Percentiles rank a stretch among this genome's conserved stretches.
phyloP scores from a whole-genome alignment of 2,888 invertebrate genomes.

The Lapara coniferarum region DNA sequence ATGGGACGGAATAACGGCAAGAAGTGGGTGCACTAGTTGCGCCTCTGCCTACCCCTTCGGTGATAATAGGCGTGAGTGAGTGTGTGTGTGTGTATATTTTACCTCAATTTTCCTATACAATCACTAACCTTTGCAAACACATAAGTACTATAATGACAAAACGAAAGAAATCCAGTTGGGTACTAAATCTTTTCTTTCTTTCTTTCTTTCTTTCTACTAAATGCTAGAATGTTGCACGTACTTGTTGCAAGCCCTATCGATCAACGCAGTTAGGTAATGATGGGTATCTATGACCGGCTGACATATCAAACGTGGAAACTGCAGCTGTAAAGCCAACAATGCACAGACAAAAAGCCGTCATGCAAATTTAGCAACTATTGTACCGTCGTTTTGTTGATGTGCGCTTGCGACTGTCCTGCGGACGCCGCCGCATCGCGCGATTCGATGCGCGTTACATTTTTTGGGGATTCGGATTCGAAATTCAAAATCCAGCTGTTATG shows the following conservation, averaged over 20 bases:
- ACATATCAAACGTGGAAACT: slow-evolving; percentile 24
- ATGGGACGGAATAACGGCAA: too few relatives aligned
- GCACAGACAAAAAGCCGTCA: slow-evolving; percentile 79
- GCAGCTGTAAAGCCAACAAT: slow-evolving; percentile 76
- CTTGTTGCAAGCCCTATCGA: slow-evolving; percentile 7
- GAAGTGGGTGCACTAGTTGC: too few relatives aligned
- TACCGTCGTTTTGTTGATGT: slow-evolving; percentile 66
- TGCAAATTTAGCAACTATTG: slow-evolving; percentile 80
- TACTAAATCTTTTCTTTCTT: too few relatives aligned
- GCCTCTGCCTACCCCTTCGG: too few relatives aligned
- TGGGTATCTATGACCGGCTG: slow-evolving; percentile 21
- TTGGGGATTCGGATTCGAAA: slow-evolving; percentile 59
- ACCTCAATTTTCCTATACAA: too few relatives aligned
- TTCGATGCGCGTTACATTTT: slow-evolving; percentile 70
- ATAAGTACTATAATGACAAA: neutral
- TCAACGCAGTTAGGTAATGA: slow-evolving; percentile 15
- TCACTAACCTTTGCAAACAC: too few relatives aligned
- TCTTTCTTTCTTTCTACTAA: too few relatives aligned
- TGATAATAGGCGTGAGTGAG: too few relatives aligned
- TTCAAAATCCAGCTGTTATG: slow-evolving; percentile 64
- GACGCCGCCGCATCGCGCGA: slow-evolving; percentile 52
- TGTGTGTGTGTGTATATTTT: too few relatives aligned
- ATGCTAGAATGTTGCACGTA: neutral
- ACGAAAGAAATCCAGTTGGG: neutral
- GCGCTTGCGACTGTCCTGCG: slow-evolving; percentile 70